Percentiles rank a stretch among this genome's conserved stretches.
Evolutionary conservation across 2,797 vertebrate species (phyloP).

Genomic region (Falco columbarius): DNA sequence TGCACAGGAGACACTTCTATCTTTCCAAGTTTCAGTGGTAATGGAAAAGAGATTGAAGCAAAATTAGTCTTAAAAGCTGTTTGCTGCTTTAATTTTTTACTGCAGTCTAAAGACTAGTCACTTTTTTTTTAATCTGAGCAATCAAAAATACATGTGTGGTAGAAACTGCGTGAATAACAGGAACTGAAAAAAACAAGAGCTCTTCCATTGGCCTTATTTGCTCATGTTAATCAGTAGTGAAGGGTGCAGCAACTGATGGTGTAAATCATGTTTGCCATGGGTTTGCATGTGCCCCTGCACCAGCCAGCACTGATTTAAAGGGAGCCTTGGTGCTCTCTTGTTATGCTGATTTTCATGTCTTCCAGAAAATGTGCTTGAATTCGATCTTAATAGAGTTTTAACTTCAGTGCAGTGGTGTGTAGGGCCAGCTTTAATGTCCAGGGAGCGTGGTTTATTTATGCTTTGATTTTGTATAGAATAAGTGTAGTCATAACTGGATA

Average conservation of each 20-base stretch:
- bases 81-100: neutral
- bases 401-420: neutral
- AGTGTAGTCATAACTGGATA: neutral
- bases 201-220: neutral
- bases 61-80: neutral
- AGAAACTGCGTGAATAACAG: neutral
- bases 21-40: neutral
- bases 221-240: neutral
- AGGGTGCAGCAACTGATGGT: neutral
- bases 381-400: neutral
- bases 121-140: neutral
- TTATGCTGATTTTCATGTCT: neutral
- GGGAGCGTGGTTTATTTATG: fast-evolving
- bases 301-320: neutral
- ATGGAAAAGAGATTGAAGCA: neutral
- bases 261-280: neutral
- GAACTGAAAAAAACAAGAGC: neutral
- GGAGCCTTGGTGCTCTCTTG: neutral
- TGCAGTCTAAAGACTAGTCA: neutral
- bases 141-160: neutral
- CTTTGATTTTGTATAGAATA: neutral
- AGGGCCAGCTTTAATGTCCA: neutral
- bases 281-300: neutral
- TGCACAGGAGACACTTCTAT: neutral
- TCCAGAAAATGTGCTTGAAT: neutral